Evolutionary conservation across 2,888 invertebrate species (phyloP), one percentile per base, ranked within the genome.

Genomic region (Thymelicus acteon): DNA sequence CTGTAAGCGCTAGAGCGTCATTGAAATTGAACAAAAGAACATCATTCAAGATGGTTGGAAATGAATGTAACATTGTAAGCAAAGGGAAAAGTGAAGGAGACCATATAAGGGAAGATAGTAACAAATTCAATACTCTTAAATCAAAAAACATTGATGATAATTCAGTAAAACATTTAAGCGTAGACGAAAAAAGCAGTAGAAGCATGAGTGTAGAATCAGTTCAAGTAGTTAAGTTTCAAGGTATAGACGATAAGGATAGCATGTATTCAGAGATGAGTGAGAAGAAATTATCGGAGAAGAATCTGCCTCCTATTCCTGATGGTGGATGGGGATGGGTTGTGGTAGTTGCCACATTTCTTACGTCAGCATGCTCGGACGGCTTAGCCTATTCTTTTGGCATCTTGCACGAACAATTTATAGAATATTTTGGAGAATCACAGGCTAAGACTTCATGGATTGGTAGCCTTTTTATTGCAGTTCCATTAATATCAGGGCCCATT

Each of bases 321-420:
- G 97, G 97, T 0, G 97, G 97, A 0, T 98, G 97, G 96, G 97
- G 97, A 0, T 98, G 98, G 98, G 95, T 98, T 39, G 97, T 99
- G 0, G 98, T 99, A 0, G 89, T 96, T 8, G 95, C 98, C 7
- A 97, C 98, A 0, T 95, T 99, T 75, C 85, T 97, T 40, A 96
- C 98, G 13, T 97, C 98, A 54, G 95, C 98, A 77, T 96, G 99
- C 68, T 97, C 98, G 48, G 99, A 99, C 84, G 99, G 99, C 0
- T 95, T 98, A 60, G 97, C 97, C 8, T 98, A 98, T 86, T 98
- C 98, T 0, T 98, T 98, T 82, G 99, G 99, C 0, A 94, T 98
- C 6, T 92, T 99, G 10, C 98, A 97, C 82, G 96, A 97, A 13
- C 96, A 97, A 82, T 96, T 98, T 78, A 94, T 97, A 24, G 87